Conservation (phyloP, 2,113 vertebrate genomes). For the pig (Sus scrofa) region T2T-Sscrofa CM000826.6:58963501-58964000, state of each 20-base stretch:
- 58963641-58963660: background rate
- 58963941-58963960: background rate
- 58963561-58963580: background rate
- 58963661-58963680: background rate
- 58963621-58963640: background rate
- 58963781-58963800: background rate
- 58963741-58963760: background rate
- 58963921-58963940: accelerated
- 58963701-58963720: background rate
- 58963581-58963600: background rate
- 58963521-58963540: background rate
- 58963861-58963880: background rate
- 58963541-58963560: background rate
- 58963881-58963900: background rate
- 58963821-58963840: background rate
- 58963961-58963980: accelerated
- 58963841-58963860: background rate
- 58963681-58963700: background rate
- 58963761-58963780: background rate
- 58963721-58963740: background rate
- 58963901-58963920: background rate
- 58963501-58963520: background rate
- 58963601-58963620: background rate
- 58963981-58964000: background rate
- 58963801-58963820: background rate